phyloP scores from a whole-genome alignment of 2,888 invertebrate species.

The Callimorpha dominula region DNA sequence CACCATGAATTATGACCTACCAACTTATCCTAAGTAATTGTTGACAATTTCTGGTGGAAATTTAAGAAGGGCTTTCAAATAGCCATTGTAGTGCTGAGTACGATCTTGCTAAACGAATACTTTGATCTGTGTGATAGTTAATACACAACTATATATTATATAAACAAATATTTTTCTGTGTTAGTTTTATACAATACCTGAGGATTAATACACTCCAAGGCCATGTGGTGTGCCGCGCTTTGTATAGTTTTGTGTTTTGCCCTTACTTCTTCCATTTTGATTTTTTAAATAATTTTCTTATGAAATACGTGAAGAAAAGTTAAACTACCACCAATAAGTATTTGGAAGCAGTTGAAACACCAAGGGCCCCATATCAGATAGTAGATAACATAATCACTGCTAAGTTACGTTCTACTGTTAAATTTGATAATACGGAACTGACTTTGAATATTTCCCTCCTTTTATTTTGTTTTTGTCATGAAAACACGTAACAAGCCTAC shows the following conservation, averaged over 20 bases:
- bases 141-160: background rate
- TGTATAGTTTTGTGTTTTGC: constrained; percentile 77
- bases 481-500: constrained; percentile 16
- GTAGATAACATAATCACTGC: background rate
- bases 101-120: too few relatives aligned
- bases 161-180: background rate
- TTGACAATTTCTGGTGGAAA: too few relatives aligned
- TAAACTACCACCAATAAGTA: background rate
- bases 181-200: constrained; percentile 62
- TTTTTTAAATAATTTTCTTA: background rate
- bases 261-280: constrained; percentile 75
- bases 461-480: constrained; percentile 39
- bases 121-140: too few relatives aligned
- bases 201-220: constrained; percentile 78
- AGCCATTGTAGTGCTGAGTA: too few relatives aligned
- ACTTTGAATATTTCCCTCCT: constrained; percentile 39
- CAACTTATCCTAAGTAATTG: too few relatives aligned
- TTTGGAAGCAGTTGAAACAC: constrained; percentile 9
- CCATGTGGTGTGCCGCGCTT: constrained; percentile 79
- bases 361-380: constrained; percentile 23
- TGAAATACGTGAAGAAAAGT: background rate
- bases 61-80: too few relatives aligned
- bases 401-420: background rate
- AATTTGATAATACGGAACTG: background rate
- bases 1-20: too few relatives aligned